Evolutionary conservation across 2,888 invertebrate genomes (phyloP), one percentile per base, ranked within the genome.

Genomic region (Caenorhabditis sinica): DNA sequence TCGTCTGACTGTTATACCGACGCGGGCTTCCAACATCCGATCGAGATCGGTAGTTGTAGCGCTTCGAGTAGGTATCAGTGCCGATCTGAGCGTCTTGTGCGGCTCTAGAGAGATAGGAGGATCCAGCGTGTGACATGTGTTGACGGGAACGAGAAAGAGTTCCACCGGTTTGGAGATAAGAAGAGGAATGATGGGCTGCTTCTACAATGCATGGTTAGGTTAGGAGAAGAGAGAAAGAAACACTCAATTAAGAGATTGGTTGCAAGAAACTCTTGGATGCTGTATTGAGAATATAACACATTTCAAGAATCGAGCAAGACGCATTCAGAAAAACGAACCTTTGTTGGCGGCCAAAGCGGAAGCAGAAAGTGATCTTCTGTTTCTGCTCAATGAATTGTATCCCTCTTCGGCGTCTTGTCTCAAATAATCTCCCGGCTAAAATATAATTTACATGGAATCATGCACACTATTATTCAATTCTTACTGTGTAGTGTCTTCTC

Each of bases 401-500:
- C 91, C 90, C 43, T 92, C 92, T 53, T 93, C 92, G 33, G 91
- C 90, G 51, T 89, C 90, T 77, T 93, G 91, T 68, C 90, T 91
- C 79, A 93, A 71, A 83, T 93, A 93, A 76, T 93, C 93, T 69
- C 93, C 93, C 17, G 89, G 89, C 87, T 89, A 71, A 66, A 86
- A 69, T 20, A 28, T 9, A n/a, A 40, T 36, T n/a, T 20, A 6
- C 20, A 61, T 63, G 36, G 45, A 63, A 2, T 43, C 68, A 58
- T 60, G 60, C 36, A 28, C 53, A n/a, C 36, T 13, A 51, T 58
- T 6, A 11, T 15, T 8, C 15, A 9, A 9, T 20, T 63, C 84
- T 68, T 49, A 92, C 91, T n/a, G 93, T 93, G 84, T 93, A 93
- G 73, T 93, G 93, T 53, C 92, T 83, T 63, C 93, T 85, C 25